These are phyloP conservation scores for Zosterops japonicus DNA, from an alignment of 2,113 vertebrate species.

Conservation along the genomic window DNA sequence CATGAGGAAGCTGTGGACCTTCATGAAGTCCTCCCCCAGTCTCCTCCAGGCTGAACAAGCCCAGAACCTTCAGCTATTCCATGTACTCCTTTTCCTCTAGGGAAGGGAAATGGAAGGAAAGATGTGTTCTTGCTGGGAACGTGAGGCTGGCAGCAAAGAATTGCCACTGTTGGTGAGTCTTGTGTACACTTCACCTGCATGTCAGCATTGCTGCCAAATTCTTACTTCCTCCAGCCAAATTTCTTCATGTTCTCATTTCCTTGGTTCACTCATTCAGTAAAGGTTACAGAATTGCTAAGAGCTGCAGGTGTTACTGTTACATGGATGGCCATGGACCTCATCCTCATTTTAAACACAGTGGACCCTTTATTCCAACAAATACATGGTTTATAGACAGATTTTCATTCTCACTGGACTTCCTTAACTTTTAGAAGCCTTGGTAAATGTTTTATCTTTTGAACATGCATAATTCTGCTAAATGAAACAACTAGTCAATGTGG, in stretches of 20 bases:
- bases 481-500: background rate
- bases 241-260: background rate
- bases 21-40: rapidly evolving
- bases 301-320: background rate
- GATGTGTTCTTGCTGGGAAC: background rate
- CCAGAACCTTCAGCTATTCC: background rate
- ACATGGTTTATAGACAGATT: background rate
- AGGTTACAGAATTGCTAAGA: background rate
- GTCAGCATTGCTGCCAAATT: background rate
- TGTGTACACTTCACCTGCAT: background rate
- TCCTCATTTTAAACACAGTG: background rate
- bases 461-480: background rate
- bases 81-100: background rate
- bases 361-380: background rate
- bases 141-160: background rate
- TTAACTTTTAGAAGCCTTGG: background rate
- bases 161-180: background rate
- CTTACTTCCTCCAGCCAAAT: background rate
- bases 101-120: background rate
- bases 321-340: background rate
- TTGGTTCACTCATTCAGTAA: background rate
- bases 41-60: background rate
- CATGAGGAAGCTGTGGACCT: background rate
- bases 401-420: background rate
- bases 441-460: background rate